Base-by-base conservation (phyloP, 2,113 vertebrate species). In the Turnix velox region DNA sequence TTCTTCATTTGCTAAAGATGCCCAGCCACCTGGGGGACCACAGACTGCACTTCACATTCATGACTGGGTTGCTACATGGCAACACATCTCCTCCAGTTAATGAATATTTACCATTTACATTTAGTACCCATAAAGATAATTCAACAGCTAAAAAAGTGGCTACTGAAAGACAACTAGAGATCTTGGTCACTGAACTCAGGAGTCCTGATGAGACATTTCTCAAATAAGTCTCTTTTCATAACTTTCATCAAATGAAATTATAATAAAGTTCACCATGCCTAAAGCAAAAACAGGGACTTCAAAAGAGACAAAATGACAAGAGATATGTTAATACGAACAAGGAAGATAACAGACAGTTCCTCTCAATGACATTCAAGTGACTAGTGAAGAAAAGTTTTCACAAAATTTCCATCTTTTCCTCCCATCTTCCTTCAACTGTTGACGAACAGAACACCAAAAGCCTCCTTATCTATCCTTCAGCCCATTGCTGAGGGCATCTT, bases 301-400 rank as follows among this genome's bases (percentile, higher is more conserved):
- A 81, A 76, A 92, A 94, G 31, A 74, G 71, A 92, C 89, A 94
- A 90, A 89, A 24, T 55, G 43, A 83, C 66, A 91, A 79, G 49
- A 92, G 59, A 52, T 37, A 83, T 18, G 31, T 88, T 90, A 93
- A 86, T 77, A 71, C 1, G 16, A 88, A 58, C 28, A 33, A 13
- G 77, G 11, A 75, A 94, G 43, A 67, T 57, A 87, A 73, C 58
- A 87, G 88, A 74, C 68, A 84, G 63, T 68, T 49, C 39, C n/a
- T 61, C 62, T 81, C 74, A 59, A 40, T 79, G 61, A 77, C 76
- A 57, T 73, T 62, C 45, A 72, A 51, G 31, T 57, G 40, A 35
- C 28, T 52, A 33, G 10, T 22, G 25, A 93, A 61, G 16, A 65
- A 82, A 80, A 49, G 39, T 88, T 82, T 68, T 61, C 58, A 20